A percentile compares a stretch with the other conserved stretches of the same genome.
Conservation (phyloP, 2,113 vertebrate species). For the Mola mola region DNA sequence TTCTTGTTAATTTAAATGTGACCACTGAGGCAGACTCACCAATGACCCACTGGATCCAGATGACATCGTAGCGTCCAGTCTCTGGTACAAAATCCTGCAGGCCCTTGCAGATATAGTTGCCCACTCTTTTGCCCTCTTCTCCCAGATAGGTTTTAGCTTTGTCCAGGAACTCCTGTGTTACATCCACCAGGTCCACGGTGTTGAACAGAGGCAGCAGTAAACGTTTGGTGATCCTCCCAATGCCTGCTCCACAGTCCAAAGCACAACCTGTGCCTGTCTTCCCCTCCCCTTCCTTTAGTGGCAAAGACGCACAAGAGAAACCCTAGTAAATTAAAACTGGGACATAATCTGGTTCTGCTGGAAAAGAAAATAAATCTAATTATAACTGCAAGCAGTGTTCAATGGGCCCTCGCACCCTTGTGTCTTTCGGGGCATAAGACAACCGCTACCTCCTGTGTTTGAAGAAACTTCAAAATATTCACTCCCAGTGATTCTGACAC, state of each 20-base stretch:
- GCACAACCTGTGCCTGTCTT: conserved; percentile 84
- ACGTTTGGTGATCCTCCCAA: conserved; percentile 93
- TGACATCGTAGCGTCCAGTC: conserved; percentile 88
- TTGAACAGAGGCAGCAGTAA: conserved; percentile 92
- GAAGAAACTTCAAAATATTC: too few species aligned
- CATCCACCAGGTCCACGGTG: conserved; percentile 93
- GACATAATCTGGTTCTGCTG: too few species aligned
- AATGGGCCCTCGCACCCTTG: too few species aligned
- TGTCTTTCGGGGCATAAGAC: too few species aligned
- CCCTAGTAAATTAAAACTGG: too few species aligned
- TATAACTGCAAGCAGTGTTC: too few species aligned
- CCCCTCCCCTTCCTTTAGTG: conserved; percentile 85
- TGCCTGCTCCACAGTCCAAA: conserved; percentile 95
- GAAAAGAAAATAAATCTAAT: too few species aligned
- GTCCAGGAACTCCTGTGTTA: conserved; percentile 92
- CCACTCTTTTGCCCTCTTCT: conserved; percentile 88
- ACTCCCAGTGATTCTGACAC: too few species aligned
- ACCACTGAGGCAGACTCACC: conserved; percentile 81
- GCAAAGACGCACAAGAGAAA: background rate
- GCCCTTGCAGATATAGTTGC: conserved; percentile 91
- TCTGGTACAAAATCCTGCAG: conserved; percentile 94
- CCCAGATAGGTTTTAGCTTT: conserved; percentile 91
- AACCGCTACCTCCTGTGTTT: too few species aligned
- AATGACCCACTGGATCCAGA: conserved; percentile 99
- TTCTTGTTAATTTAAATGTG: too few species aligned